Evolutionary conservation across 2,888 invertebrate genomes (phyloP).

Genomic region (Creontiades dilutus): DNA sequence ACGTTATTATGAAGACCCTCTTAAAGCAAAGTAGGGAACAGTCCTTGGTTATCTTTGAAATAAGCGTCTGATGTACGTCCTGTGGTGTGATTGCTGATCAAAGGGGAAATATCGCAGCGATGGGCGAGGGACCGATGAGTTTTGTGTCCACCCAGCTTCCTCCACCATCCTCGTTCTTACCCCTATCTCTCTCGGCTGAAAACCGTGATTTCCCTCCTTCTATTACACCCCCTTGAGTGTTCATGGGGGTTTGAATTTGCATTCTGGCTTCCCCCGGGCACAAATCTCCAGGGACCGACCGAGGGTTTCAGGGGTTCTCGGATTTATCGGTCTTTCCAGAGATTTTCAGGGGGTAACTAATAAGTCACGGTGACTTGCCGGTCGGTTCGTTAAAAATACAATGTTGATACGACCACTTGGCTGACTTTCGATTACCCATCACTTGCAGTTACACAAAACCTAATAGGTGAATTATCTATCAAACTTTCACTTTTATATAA

Average conservation of each 20-base stretch:
- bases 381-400: background rate
- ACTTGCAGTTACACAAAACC: too few relatives aligned
- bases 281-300: conserved; percentile 37
- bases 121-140: background rate
- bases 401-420: too few relatives aligned
- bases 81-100: conserved; percentile 32
- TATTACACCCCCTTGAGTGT: conserved; percentile 56
- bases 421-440: too few relatives aligned
- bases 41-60: background rate
- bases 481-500: too few relatives aligned
- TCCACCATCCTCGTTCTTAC: background rate
- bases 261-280: conserved; percentile 48
- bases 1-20: too few relatives aligned
- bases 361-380: background rate
- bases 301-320: background rate
- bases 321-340: conserved; percentile 7
- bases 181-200: conserved; percentile 6
- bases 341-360: conserved; percentile 1
- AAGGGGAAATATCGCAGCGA: conserved; percentile 17
- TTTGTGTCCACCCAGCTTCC: background rate
- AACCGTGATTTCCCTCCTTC: conserved; percentile 46
- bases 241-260: conserved; percentile 66
- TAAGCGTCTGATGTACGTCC: background rate
- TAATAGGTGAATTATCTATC: too few relatives aligned
- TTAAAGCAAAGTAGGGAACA: background rate